Evolutionary conservation across 2,113 vertebrate species (phyloP).

Genomic region (Otocyon megalotis): DNA sequence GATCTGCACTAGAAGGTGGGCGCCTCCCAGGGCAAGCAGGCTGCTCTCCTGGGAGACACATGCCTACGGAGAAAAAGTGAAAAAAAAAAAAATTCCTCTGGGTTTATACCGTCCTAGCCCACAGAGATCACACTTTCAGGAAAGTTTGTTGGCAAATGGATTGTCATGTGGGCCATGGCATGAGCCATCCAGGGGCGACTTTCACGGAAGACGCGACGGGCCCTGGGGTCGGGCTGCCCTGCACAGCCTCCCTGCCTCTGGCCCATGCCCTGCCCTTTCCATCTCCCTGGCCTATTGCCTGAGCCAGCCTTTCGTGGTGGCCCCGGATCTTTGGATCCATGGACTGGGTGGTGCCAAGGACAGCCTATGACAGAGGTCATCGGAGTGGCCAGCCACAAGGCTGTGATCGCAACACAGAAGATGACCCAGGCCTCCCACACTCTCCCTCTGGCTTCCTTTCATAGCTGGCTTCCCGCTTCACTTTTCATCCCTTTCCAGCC

Average conservation of each 20-base stretch:
- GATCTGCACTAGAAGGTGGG: not conserved
- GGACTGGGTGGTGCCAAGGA: not conserved
- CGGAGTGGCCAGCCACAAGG: not conserved
- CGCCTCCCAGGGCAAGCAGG: not conserved
- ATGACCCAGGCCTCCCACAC: fast-evolving
- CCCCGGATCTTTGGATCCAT: fast-evolving
- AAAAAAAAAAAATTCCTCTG: not conserved
- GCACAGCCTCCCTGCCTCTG: not conserved
- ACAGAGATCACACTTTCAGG: not conserved
- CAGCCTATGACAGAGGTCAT: not conserved
- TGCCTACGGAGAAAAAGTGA: not conserved
- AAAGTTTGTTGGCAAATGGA: not conserved
- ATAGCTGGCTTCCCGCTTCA: not conserved
- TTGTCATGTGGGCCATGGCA: not conserved
- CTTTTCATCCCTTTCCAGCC: no score
- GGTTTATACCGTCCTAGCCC: not conserved
- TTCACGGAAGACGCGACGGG: not conserved
- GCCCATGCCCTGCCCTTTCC: not conserved
- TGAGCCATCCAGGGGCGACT: fast-evolving
- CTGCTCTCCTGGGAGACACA: not conserved
- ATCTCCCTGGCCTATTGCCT: not conserved
- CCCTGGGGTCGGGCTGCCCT: not conserved
- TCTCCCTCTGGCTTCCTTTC: not conserved
- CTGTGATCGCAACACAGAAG: fast-evolving
- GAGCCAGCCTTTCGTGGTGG: not conserved